Percentiles rank a stretch among this genome's conserved stretches.
Conservation (phyloP, 2,113 vertebrate species). For the cattle (Bos taurus) region DNA sequence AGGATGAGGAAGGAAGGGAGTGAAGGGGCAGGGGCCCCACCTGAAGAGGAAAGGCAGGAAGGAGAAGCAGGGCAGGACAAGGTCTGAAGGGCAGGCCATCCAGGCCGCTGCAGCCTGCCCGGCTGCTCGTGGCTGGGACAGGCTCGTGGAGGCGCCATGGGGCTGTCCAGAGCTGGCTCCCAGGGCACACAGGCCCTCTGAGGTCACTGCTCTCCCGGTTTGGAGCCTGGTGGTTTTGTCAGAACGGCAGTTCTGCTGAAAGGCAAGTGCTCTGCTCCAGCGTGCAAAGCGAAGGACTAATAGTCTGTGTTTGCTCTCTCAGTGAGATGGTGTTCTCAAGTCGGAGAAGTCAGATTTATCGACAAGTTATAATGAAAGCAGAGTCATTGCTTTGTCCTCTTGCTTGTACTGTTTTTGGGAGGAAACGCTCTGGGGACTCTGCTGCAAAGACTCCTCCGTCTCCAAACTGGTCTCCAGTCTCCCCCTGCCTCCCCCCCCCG, state of each 20-base stretch:
- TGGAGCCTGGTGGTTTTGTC: background rate
- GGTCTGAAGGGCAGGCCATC: accelerated
- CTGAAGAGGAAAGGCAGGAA: background rate
- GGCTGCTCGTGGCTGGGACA: accelerated
- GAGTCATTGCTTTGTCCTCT: background rate
- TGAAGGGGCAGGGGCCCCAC: background rate
- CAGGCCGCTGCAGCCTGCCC: too few species aligned
- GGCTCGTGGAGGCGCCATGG: background rate
- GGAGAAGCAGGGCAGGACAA: background rate
- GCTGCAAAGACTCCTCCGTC: background rate
- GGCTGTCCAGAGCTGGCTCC: accelerated
- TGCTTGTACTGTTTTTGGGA: background rate
- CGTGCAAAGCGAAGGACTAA: accelerated
- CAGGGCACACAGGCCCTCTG: background rate
- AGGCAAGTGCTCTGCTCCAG: accelerated
- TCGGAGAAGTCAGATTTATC: background rate
- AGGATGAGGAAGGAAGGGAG: background rate
- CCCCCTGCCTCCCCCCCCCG: background rate
- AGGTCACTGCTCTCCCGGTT: background rate
- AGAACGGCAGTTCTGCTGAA: background rate
- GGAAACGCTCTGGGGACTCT: background rate
- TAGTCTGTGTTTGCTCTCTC: too few species aligned
- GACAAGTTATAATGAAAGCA: background rate
- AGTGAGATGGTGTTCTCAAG: accelerated
- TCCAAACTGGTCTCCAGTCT: background rate